These are phyloP conservation scores for Anableps anableps DNA, from an alignment of 2,797 vertebrate genomes.

Conservation along the genomic window DNA sequence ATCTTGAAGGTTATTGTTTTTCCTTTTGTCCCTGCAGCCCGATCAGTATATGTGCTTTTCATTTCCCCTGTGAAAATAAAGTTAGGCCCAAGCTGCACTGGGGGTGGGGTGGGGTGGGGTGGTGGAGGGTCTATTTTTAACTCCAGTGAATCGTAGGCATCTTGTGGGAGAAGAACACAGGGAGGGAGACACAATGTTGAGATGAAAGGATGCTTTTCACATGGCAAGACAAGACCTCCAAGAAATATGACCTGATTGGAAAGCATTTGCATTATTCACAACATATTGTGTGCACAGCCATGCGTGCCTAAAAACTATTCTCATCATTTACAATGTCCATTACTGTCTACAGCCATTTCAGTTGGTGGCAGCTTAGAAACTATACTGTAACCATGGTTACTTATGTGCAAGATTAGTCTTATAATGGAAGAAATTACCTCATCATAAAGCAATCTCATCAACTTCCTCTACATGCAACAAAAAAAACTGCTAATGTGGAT, in stretches of 20 bases:
- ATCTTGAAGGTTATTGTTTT: slow-evolving; percentile 68
- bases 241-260: slow-evolving; percentile 41
- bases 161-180: slow-evolving; percentile 63
- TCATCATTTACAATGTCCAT: slow-evolving; percentile 34
- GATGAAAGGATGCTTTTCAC: slow-evolving; percentile 47
- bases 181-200: slow-evolving; percentile 32
- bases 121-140: slow-evolving; percentile 75
- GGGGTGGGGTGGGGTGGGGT: slow-evolving; percentile 17
- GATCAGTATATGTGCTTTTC: slow-evolving; percentile 61
- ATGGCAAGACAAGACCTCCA: slow-evolving; percentile 41
- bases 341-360: slow-evolving; percentile 38
- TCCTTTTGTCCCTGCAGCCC: slow-evolving; percentile 35
- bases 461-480: slow-evolving; percentile 11
- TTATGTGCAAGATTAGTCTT: slow-evolving; percentile 41
- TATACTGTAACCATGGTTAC: slow-evolving; percentile 76
- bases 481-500: background rate
- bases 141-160: slow-evolving; percentile 64
- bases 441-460: slow-evolving; percentile 34
- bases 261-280: slow-evolving; percentile 20
- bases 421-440: slow-evolving; percentile 53
- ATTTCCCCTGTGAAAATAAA: slow-evolving; percentile 71
- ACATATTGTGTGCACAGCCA: slow-evolving; percentile 4
- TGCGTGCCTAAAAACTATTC: slow-evolving; percentile 9
- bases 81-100: slow-evolving; percentile 62
- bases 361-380: slow-evolving; percentile 50